Percentiles rank a stretch among this genome's conserved stretches.
These are phyloP conservation scores for Oreocharis arfaki DNA, from an alignment of 2,113 vertebrate species.

Conservation along the genomic window DNA sequence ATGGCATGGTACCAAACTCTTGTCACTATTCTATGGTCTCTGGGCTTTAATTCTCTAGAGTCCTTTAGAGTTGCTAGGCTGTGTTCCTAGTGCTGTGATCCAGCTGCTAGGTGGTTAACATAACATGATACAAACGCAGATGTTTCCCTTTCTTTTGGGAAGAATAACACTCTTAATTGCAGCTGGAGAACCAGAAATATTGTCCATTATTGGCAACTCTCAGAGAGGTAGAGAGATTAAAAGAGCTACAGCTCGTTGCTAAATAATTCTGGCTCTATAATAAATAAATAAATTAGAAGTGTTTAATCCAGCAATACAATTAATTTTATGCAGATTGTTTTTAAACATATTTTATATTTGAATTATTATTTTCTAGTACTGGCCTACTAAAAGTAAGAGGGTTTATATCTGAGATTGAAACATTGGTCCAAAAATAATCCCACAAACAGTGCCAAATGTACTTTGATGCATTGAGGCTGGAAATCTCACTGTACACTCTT, in stretches of 20 bases:
- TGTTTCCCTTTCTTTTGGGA: slow-evolving; percentile 33
- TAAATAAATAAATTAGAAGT: background rate
- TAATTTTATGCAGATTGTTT: background rate
- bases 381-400: background rate
- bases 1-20: background rate
- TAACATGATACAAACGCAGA: background rate
- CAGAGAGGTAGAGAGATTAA: background rate
- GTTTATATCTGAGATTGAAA: background rate
- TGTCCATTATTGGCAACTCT: background rate
- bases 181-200: background rate
- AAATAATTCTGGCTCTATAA: background rate
- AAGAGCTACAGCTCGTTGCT: background rate
- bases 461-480: background rate
- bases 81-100: background rate
- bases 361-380: background rate
- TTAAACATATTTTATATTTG: background rate
- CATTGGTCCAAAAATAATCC: background rate
- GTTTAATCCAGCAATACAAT: background rate
- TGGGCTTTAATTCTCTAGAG: background rate
- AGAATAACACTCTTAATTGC: background rate
- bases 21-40: background rate
- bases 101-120: background rate
- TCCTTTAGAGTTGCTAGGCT: background rate
- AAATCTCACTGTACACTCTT: background rate
- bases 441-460: background rate